A percentile compares a stretch with the other conserved stretches of the same genome.
Evolutionary conservation across 2,797 vertebrate species (phyloP).

Genomic region (Gila robusta): DNA sequence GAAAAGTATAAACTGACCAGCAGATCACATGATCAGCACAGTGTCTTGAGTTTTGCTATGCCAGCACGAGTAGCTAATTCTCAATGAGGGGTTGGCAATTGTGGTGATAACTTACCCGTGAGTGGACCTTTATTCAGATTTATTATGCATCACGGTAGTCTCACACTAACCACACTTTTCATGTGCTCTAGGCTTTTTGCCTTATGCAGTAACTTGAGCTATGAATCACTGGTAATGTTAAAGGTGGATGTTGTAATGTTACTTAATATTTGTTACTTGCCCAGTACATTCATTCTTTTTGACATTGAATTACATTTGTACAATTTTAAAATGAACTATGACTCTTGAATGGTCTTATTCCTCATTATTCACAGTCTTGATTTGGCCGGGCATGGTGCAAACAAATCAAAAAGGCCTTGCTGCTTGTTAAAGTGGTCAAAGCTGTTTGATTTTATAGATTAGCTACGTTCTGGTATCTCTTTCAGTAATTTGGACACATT

Average conservation of each 20-base stretch:
- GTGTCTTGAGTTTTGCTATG: conserved; percentile 5
- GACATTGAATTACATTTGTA: not conserved
- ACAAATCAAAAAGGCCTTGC: not conserved
- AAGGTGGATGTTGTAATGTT: conserved; percentile 8
- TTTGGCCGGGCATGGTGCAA: not conserved
- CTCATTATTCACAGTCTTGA: not conserved
- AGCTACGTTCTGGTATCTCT: not conserved
- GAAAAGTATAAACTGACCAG: conserved; percentile 9
- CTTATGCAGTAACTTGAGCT: not conserved
- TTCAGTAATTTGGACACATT: not conserved
- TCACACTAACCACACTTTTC: not conserved
- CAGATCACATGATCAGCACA: not conserved
- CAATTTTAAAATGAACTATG: not conserved
- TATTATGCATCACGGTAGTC: conserved; percentile 13
- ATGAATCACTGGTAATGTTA: conserved; percentile 5
- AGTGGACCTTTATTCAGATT: conserved; percentile 21
- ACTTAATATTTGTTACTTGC: not conserved
- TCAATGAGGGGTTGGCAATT: conserved; percentile 13
- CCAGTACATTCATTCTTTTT: not conserved
- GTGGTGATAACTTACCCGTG: conserved; percentile 16
- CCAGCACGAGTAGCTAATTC: conserved; percentile 16
- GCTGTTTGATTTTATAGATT: not conserved
- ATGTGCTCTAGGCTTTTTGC: conserved; percentile 1
- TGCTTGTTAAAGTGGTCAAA: not conserved
- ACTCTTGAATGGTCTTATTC: not conserved